Percentiles rank a stretch among this genome's conserved stretches.
phyloP scores from a whole-genome alignment of 2,888 invertebrate species.

The Drosophila quinaria region DNA sequence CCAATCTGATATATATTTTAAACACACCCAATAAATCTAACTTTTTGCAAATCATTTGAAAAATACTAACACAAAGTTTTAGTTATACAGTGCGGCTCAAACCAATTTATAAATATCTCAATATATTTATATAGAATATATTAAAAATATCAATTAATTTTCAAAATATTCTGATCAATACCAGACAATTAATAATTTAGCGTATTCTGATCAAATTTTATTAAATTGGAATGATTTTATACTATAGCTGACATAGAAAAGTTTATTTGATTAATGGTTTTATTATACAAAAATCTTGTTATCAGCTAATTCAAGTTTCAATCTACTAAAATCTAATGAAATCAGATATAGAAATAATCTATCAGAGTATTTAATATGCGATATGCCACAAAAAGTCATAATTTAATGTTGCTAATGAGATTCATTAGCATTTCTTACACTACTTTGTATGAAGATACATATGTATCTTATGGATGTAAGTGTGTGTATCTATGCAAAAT shows the following conservation, averaged over 20 bases:
- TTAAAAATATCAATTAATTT: too few relatives aligned
- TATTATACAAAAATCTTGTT: background rate
- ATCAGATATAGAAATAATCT: background rate
- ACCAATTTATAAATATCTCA: too few relatives aligned
- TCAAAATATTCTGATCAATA: background rate
- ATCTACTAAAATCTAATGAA: background rate
- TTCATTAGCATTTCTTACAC: slow-evolving; percentile 65
- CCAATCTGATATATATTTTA: too few relatives aligned
- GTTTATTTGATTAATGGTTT: background rate
- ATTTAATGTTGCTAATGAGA: slow-evolving; percentile 13
- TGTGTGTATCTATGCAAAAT: slow-evolving; percentile 60
- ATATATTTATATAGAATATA: too few relatives aligned
- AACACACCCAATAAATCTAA: too few relatives aligned
- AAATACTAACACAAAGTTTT: too few relatives aligned
- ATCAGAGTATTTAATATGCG: slow-evolving; percentile 2
- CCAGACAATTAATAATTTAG: background rate
- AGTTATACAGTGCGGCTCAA: too few relatives aligned
- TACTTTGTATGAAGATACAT: slow-evolving; percentile 25
- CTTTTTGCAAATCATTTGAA: too few relatives aligned
- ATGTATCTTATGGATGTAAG: slow-evolving; percentile 31
- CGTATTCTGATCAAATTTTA: background rate
- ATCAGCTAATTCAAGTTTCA: background rate
- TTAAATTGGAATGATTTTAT: too few relatives aligned
- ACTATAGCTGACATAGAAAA: background rate
- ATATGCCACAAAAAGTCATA: background rate